A percentile compares a stretch with the other conserved stretches of the same genome.
Conservation (phyloP, 1,140 invertebrate genomes). For the Ostrea denselamellosa region DNA sequence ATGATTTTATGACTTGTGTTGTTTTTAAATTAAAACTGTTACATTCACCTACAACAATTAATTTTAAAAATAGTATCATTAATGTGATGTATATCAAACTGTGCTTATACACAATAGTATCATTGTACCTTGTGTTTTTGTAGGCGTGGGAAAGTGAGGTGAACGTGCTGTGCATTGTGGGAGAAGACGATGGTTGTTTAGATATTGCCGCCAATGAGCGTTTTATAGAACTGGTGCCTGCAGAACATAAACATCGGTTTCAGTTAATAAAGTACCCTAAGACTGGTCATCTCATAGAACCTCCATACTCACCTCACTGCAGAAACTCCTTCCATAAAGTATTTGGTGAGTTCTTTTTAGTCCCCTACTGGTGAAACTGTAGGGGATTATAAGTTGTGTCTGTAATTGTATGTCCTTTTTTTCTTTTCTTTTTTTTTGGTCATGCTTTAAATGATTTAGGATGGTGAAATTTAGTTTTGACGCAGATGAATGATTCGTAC, state of each 20-base stretch:
- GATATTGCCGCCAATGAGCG: slow-evolving; percentile 40
- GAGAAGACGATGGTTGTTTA: slow-evolving; percentile 58
- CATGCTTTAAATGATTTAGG: too few species aligned
- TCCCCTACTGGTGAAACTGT: neutral
- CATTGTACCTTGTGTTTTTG: neutral
- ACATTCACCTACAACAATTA: too few species aligned
- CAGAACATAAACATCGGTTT: slow-evolving; percentile 51
- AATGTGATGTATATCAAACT: too few species aligned
- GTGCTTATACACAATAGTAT: too few species aligned
- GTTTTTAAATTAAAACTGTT: too few species aligned
- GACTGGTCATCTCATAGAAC: slow-evolving; percentile 66
- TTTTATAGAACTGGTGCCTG: slow-evolving; percentile 46
- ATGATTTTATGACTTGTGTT: too few species aligned
- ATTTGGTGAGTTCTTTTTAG: slow-evolving; percentile 37
- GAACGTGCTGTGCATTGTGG: slow-evolving; percentile 56
- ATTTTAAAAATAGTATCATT: too few species aligned
- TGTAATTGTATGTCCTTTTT: too few species aligned
- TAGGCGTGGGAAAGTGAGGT: slow-evolving; percentile 55
- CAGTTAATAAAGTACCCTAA: slow-evolving; percentile 55
- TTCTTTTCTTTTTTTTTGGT: too few species aligned
- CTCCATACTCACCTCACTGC: slow-evolving; percentile 58
- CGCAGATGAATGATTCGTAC: too few species aligned
- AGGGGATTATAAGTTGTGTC: neutral
- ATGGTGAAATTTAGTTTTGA: too few species aligned
- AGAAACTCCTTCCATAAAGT: slow-evolving; percentile 42